Evolutionary conservation across 2,113 vertebrate genomes (phyloP), one percentile per base, ranked within the genome.

Genomic region (Ardeotis arabs): DNA sequence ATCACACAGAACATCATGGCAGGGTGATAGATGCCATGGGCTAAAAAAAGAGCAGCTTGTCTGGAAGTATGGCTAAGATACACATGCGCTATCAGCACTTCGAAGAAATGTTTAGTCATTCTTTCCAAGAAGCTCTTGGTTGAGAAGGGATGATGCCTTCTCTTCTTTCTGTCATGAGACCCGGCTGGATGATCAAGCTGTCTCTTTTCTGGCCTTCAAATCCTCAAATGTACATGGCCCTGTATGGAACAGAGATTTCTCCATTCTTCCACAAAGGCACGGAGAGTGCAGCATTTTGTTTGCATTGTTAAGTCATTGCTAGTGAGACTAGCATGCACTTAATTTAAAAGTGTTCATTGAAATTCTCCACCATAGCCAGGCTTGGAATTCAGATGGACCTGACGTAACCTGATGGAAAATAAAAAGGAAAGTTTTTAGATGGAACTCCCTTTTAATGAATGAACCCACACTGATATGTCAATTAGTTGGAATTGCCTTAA

Each of bases 391-490:
- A 44, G 27, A 15, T 64, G 31, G 35, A 85, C 9, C 60, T 44
- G 11, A 35, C 53, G 14, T 39, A 77, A 73, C 45, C 35, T 49
- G 28, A 35, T 15, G 16, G n/a, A 75, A 78, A 89, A 63, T 19
- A 76, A 58, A 80, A 76, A 12, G 5, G 31, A 75, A 75, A 8
- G 8, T 3, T 69, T 89, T 72, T 92, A 66, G 17, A 29, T 86
- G n/a, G 9, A 5, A 45, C 10, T 77, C 24, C 24, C 21, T 68
- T 88, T 79, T 83, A 70, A 66, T 11, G 24, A 86, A 22, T 7
- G 33, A 82, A 59, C 24, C 27, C 35, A 21, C 1, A 0, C 7
- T 86, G 28, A 23, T 47, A 19, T 1, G 11, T 15, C 1, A 2
- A 24, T 75, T 66, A 64, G 31, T 20, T 50, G 56, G 19, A 84